Evolutionary conservation across 2,113 vertebrate genomes (phyloP).

Genomic region (Vireo altiloquus): DNA sequence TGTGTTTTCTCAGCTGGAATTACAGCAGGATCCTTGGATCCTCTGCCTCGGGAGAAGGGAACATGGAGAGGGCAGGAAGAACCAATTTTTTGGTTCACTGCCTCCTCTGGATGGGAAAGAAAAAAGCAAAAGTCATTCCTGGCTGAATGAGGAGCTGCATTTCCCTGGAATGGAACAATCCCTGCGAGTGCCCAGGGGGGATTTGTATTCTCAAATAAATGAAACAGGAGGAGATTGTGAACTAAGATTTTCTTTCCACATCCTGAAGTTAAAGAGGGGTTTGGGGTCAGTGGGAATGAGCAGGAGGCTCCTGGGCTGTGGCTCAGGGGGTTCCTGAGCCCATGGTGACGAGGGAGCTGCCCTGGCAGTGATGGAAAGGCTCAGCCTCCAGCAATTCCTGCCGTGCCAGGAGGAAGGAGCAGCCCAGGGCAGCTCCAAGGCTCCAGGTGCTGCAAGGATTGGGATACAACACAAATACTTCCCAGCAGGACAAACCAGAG

Average conservation of each 20-base stretch:
- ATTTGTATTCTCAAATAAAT: neutral
- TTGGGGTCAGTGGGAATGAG: neutral
- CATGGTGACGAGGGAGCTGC: neutral
- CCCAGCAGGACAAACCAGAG: neutral
- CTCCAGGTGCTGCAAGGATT: neutral
- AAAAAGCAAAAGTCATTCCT: neutral
- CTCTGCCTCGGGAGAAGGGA: neutral
- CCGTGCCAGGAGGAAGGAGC: no score
- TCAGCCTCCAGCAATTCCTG: no score
- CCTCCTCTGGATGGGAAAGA: neutral
- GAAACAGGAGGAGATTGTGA: neutral
- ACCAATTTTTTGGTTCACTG: neutral
- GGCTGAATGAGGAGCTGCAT: neutral
- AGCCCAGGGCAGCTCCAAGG: no score
- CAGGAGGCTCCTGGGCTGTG: neutral
- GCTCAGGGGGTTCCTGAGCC: neutral
- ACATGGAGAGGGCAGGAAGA: neutral
- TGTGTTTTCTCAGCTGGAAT: neutral
- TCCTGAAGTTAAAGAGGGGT: neutral
- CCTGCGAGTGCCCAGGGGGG: neutral
- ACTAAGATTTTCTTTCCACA: accelerated
- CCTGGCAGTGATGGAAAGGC: neutral
- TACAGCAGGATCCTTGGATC: neutral
- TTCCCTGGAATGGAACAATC: neutral
- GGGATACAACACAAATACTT: neutral